phyloP scores from a whole-genome alignment of 2,888 invertebrate species.

The Erebia epiphron region DNA sequence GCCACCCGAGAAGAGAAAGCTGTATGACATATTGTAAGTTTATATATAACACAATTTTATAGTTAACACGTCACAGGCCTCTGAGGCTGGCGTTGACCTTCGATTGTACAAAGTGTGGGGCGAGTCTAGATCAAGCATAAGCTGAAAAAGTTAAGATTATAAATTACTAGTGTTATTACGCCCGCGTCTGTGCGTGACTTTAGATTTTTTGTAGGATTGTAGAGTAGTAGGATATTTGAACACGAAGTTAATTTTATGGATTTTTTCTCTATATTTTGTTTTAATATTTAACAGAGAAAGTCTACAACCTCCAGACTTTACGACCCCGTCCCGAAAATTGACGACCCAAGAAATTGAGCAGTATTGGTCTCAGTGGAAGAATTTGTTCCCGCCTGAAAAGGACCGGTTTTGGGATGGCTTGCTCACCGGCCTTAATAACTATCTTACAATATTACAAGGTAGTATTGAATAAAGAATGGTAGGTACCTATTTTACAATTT shows the following conservation, averaged over 20 bases:
- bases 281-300: slow-evolving; percentile 55
- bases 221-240: no score
- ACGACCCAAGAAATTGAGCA: slow-evolving; percentile 80
- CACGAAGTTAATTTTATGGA: no score
- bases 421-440: slow-evolving; percentile 84
- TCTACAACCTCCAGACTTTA: slow-evolving; percentile 68
- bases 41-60: background rate
- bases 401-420: slow-evolving; percentile 88
- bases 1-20: slow-evolving; percentile 69
- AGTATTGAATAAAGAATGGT: slow-evolving; percentile 8
- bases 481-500: no score
- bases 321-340: slow-evolving; percentile 82
- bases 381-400: slow-evolving; percentile 83
- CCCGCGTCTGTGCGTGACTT: no score
- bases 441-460: slow-evolving; percentile 86
- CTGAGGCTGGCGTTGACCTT: no score
- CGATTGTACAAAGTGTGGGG: no score
- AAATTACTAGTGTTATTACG: no score
- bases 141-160: no score
- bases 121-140: no score
- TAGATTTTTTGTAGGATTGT: no score
- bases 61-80: no score
- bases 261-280: no score
- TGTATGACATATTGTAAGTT: slow-evolving; percentile 68
- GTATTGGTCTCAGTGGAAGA: slow-evolving; percentile 87